Evolutionary conservation across 1,140 invertebrate genomes (phyloP).

Genomic region (Cotesia chilonis): DNA sequence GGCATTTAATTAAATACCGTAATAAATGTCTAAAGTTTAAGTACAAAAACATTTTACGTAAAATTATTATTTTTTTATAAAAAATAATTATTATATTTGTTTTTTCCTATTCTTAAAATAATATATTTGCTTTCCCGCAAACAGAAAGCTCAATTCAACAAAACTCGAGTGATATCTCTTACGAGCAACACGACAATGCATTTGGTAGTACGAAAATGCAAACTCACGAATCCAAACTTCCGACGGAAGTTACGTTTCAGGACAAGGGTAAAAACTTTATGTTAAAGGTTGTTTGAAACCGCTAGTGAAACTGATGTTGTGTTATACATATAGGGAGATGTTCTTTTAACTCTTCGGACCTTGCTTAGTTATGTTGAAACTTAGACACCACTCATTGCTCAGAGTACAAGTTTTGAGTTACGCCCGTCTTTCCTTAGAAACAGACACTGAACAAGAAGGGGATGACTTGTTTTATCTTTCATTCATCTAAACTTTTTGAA

Average conservation of each 20-base stretch:
- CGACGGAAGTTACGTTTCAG: not conserved
- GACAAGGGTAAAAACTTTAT: slow-evolving; percentile 13
- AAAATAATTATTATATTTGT: too few relatives aligned
- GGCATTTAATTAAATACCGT: too few relatives aligned
- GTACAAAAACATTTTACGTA: too few relatives aligned
- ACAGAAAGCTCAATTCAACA: not conserved
- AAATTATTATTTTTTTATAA: too few relatives aligned
- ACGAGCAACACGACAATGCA: not conserved
- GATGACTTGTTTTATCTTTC: slow-evolving; percentile 26
- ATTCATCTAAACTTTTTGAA: slow-evolving; percentile 41
- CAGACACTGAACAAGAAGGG: slow-evolving; percentile 19
- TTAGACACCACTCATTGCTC: slow-evolving; percentile 43
- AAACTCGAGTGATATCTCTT: too few relatives aligned
- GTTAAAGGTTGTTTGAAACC: not conserved
- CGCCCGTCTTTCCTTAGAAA: slow-evolving; percentile 44
- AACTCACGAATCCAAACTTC: not conserved
- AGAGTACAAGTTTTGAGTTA: slow-evolving; percentile 55
- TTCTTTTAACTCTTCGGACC: slow-evolving; percentile 39
- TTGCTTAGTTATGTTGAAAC: slow-evolving; percentile 29
- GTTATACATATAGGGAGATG: not conserved
- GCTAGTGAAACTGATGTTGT: not conserved
- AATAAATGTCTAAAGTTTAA: too few relatives aligned
- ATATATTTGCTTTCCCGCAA: not conserved
- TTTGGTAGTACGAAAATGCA: not conserved
- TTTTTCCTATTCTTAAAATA: too few relatives aligned